Base-by-base conservation (phyloP, 2,113 vertebrate species). In the Chaetodon trifascialis region DNA sequence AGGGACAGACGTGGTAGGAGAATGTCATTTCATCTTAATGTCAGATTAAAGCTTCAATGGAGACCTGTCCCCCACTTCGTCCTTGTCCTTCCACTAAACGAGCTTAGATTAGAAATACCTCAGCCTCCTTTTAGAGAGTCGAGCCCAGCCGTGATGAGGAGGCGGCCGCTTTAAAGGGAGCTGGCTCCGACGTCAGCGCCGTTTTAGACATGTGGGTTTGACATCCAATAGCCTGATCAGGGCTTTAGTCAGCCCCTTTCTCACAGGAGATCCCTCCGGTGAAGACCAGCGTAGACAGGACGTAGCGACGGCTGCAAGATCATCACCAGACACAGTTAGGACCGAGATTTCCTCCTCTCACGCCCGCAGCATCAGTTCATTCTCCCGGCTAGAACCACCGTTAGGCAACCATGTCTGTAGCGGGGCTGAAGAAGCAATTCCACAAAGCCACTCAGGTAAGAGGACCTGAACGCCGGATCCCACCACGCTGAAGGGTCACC, bases 401-500 rank as follows among this genome's bases (percentile, higher is more conserved):
- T 68, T 82, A 67, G 82, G 85, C 89, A 44, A 90, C 71, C 93
- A 97, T 97, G 96, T 97, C 96, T 89, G 97, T 97, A 92, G 96
- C 96, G 82, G 96, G 96, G 79, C 90, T 97, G 19, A 96, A 96
- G 93, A 96, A 97, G 87, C 96, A 97, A 72, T 97, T 97, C 93
- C 96, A 97, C 95, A 97, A 97, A 94, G 96, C 96, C 87, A 96
- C 96, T 76, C 96, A 97, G 96, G 96, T 97, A 94, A 89, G 91
- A 85, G 42, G 30, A 74, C 40, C 65, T 55, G 70, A 25, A 0
- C 56, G 5, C 21, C 71, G 25, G 4, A 19, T 38, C 67, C 3
- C 52, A 38, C 7, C 36, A 30, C 30, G 30, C 30, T 30, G 30
- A 30, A 30, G 19, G 2, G 42, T 72, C 69, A 36, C 47, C 59